Base-by-base conservation (phyloP, 2,888 invertebrate genomes). In the Chrysolina haemoptera region DNA sequence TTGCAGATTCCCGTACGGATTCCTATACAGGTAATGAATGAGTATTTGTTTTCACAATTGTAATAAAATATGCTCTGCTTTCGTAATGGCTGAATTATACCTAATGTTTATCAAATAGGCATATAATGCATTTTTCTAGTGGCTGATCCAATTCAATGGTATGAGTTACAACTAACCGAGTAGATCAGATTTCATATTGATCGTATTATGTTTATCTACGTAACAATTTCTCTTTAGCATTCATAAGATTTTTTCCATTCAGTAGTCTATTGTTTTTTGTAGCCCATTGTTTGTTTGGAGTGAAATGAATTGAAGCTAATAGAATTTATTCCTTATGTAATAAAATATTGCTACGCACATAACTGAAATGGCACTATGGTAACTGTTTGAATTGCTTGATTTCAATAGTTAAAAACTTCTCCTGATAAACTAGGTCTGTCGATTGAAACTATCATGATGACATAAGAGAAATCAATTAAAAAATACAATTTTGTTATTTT, bases 71-170 rank as follows among this genome's bases (percentile, higher is more conserved):
- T 53, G 20, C 16, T 16, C 1, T 20, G 53, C 12, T 53, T 53
- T 20, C 5, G 53, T 53, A 20, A 53, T 18, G 18, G 11, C 18
- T 53, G 20, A 53, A 53, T 53, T 12, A 10, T 18, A 20, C 48
- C 18, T 11, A 53, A 53, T 53, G 18, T 53, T 11, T 0, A 53
- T 16, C 20, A 53, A 53, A 10, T 53, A 20, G 53, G 53, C 53
- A 53, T 53, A 48, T 59, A n/a, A 35, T 27, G 59, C 14, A n/a
- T 59, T 59, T 59, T 59, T 59, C 14, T 59, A 27, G 27, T 59
- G n/a, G 6, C 9, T n/a, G 27, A n/a, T 59, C 27, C n/a, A 59
- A 27, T 59, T 59, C 27, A 27, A 18, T 18, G 59, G 9, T 59
- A 59, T 59, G 10, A 14, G n/a, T 59, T 59, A 27, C 27, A 12